Evolutionary conservation across 2,888 invertebrate genomes (phyloP), one percentile per base, ranked within the genome.

Genomic region (Pocota personata): DNA sequence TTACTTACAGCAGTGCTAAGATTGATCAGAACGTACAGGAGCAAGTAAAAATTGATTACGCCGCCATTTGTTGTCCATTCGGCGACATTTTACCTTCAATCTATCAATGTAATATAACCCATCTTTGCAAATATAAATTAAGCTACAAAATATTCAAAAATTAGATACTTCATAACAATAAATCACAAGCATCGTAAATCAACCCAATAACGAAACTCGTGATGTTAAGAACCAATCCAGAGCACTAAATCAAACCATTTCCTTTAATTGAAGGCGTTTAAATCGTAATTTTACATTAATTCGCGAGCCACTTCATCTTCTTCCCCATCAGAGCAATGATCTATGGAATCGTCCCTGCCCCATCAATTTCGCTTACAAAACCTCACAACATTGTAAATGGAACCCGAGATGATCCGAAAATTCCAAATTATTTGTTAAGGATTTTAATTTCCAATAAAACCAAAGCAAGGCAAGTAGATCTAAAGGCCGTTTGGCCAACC

Each of bases 381-480:
- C 35, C 50, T 27, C 57, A 52, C 62, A 21, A 78, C 67, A 69
- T 52, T 35, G 60, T 52, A 52, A 64, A 52, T 46, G 60, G 46
- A 60, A 67, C 32, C 64, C 48, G 14, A 76, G 62, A 84, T 79
- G 71, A 66, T 71, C 52, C 24, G 66, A 43, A 72, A 72, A 79
- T 64, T 64, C 52, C 52, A 64, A 67, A 72, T 72, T 76, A 71
- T 86, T 72, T 82, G 55, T 62, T 40, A 8, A 62, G 66, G 67
- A 62, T 77, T 82, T 73, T 77, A 86, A 77, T 82, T 76, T 77
- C 48, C 60, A 67, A 86, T 72, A 62, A 80, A 86, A 82, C 72
- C 69, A 57, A 73, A 48, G 12, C 21, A 32, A 7, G 24, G 12
- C 14, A 27, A 10, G 21, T 35, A 5, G 21, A 32, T 46, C 40